A percentile compares a stretch with the other conserved stretches of the same genome.
Conservation (phyloP, 1,140 invertebrate species). For the Andrena cerasifolii region DNA sequence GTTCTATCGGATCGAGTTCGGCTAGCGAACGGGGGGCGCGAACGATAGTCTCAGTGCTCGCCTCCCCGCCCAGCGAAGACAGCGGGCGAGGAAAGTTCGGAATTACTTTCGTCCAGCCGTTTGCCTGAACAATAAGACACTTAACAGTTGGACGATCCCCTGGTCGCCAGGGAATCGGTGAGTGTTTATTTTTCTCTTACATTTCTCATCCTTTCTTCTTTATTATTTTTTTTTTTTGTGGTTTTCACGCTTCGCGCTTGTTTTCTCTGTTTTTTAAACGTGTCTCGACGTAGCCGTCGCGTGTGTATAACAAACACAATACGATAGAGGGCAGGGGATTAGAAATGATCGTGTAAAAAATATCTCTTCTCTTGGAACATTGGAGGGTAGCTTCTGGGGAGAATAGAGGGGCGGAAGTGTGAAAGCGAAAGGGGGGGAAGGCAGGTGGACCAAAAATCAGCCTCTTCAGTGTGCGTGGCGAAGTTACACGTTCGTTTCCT, state of each 20-base stretch:
- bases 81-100: constrained; percentile 54
- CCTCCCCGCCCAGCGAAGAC: neutral
- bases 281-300: neutral
- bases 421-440: constrained; percentile 25
- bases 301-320: constrained; percentile 58
- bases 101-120: constrained; percentile 76
- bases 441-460: constrained; percentile 29
- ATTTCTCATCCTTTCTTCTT: constrained; percentile 1
- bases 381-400: constrained; percentile 6
- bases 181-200: constrained; percentile 28
- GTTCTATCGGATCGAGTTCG: neutral
- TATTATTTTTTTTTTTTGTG: constrained; percentile 20
- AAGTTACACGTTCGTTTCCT: constrained; percentile 21
- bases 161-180: constrained; percentile 55
- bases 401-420: constrained; percentile 24
- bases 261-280: neutral
- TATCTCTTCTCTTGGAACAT: constrained; percentile 48
- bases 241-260: neutral
- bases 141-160: constrained; percentile 77
- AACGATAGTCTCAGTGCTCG: neutral
- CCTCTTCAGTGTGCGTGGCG: constrained; percentile 18
- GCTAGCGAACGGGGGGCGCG: neutral
- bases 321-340: constrained; percentile 59
- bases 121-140: constrained; percentile 81
- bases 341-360: constrained; percentile 63